Evolutionary conservation across 2,888 invertebrate genomes (phyloP).

Genomic region (Dasypolia templi): DNA sequence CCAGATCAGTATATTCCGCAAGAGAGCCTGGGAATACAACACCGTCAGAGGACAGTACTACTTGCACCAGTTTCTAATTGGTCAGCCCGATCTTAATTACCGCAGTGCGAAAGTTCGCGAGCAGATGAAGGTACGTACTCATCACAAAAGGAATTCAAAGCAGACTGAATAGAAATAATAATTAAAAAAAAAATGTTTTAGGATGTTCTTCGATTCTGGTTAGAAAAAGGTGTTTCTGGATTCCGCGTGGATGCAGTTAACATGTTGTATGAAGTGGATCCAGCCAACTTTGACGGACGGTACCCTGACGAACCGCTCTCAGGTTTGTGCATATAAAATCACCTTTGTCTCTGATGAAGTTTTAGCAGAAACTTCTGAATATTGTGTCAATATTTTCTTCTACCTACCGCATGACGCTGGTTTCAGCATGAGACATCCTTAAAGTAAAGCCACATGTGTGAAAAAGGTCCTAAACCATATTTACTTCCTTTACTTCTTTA

Average conservation of each 20-base stretch:
- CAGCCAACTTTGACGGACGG: constrained; percentile 73
- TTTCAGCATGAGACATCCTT: neutral
- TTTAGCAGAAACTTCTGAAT: neutral
- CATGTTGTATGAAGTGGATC: constrained; percentile 82
- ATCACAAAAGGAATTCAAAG: neutral
- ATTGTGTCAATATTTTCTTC: neutral
- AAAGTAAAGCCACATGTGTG: neutral
- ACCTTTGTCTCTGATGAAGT: neutral
- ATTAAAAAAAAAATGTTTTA: constrained; percentile 70
- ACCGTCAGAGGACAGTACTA: constrained; percentile 92
- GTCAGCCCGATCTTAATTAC: constrained; percentile 94
- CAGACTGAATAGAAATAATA: neutral
- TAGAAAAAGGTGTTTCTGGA: constrained; percentile 95
- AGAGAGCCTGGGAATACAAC: constrained; percentile 94
- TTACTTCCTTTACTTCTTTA: neutral
- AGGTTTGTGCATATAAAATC: constrained; percentile 65
- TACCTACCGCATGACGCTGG: neutral
- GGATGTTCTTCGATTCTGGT: constrained; percentile 94
- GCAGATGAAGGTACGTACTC: constrained; percentile 88
- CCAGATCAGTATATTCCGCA: constrained; percentile 90
- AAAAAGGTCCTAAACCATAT: neutral
- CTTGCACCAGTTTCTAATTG: constrained; percentile 92
- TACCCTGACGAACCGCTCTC: constrained; percentile 91
- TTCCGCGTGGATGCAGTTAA: constrained; percentile 95
- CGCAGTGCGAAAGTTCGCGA: constrained; percentile 90